Conservation (phyloP, 2,888 invertebrate genomes). For the Caenorhabditis sp. region DNA sequence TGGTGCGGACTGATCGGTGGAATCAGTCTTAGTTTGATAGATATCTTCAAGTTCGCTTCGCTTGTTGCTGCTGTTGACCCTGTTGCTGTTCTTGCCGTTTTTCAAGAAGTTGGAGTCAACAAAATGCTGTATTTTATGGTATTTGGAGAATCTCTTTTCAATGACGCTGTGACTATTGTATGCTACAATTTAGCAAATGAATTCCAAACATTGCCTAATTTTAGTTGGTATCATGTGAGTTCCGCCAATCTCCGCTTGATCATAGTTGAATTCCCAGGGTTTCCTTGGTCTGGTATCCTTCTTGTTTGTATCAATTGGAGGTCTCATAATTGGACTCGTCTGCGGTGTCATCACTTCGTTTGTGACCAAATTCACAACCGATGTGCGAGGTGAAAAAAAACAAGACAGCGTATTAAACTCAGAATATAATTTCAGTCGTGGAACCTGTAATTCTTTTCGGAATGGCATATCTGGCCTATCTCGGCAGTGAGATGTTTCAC, state of each 20-base stretch:
- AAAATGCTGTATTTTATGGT: constrained; percentile 86
- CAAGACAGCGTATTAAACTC: background rate
- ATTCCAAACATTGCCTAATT: constrained; percentile 81
- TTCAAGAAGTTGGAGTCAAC: constrained; percentile 85
- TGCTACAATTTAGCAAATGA: constrained; percentile 85
- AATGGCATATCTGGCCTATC: constrained; percentile 86
- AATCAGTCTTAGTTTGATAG: constrained; percentile 73
- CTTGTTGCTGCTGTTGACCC: constrained; percentile 87
- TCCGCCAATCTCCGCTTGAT: too few species aligned
- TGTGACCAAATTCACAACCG: constrained; percentile 83
- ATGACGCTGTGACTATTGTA: constrained; percentile 86
- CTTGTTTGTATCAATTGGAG: constrained; percentile 85
- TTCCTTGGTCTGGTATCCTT: constrained; percentile 85
- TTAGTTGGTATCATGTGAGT: constrained; percentile 79
- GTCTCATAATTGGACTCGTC: constrained; percentile 85
- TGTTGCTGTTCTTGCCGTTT: constrained; percentile 85
- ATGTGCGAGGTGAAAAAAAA: constrained; percentile 77
- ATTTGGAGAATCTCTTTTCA: constrained; percentile 86
- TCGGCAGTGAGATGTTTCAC: constrained; percentile 86
- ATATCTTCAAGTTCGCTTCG: constrained; percentile 85
- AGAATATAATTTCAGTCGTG: constrained; percentile 84
- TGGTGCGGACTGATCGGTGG: constrained; percentile 78
- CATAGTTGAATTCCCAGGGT: too few species aligned
- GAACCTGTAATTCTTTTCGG: constrained; percentile 86
- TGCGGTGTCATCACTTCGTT: constrained; percentile 85